Evolutionary conservation across 2,888 invertebrate species (phyloP).

Genomic region (Lapara coniferarum): DNA sequence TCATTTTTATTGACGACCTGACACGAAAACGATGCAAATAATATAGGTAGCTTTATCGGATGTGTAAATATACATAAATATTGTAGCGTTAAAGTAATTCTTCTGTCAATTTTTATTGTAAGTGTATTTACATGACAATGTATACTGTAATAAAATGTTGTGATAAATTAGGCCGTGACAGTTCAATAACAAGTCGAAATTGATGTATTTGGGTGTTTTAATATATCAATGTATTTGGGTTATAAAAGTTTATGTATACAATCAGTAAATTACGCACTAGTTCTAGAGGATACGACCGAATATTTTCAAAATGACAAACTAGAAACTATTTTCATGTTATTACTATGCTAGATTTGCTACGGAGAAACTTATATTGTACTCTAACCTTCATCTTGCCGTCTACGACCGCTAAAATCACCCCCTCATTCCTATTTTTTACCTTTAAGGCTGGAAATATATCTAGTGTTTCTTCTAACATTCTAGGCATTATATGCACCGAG

Average conservation of each 20-base stretch:
- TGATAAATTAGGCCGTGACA: not conserved
- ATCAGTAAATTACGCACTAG: not conserved
- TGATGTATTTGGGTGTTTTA: conserved; percentile 2
- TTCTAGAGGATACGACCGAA: too few species aligned
- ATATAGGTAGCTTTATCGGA: conserved; percentile 3
- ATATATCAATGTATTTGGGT: not conserved
- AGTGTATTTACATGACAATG: conserved; percentile 14
- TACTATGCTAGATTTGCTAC: too few species aligned
- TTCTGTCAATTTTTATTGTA: conserved; percentile 10
- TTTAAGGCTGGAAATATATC: too few species aligned
- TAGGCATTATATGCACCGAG: too few species aligned
- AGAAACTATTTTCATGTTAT: too few species aligned
- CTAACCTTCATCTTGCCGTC: not conserved
- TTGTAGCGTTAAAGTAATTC: not conserved
- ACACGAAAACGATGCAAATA: conserved; percentile 6
- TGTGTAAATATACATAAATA: conserved; percentile 3
- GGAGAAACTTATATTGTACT: not conserved
- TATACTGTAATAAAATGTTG: not conserved
- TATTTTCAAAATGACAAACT: too few species aligned
- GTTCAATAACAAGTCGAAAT: not conserved
- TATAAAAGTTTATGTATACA: not conserved
- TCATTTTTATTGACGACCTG: conserved; percentile 44
- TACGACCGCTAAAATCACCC: too few species aligned
- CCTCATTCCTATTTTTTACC: too few species aligned
- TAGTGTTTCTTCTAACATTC: too few species aligned